A percentile compares a stretch with the other conserved stretches of the same genome.
phyloP scores from a whole-genome alignment of 2,113 vertebrate species.

The Pituophis catenifer region DNA sequence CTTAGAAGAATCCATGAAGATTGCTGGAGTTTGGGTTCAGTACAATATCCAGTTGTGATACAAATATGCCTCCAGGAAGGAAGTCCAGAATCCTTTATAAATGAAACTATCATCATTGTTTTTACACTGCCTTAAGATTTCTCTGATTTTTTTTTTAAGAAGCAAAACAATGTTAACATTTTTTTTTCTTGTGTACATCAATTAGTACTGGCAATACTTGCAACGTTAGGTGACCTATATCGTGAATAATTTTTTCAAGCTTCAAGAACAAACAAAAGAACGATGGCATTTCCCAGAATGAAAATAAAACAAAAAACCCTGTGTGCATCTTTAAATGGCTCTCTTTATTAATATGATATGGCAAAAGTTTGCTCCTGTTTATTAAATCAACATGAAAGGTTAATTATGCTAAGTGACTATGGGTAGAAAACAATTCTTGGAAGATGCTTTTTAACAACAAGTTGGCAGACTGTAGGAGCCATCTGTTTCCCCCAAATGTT shows the following conservation, averaged over 20 bases:
- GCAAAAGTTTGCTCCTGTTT: constrained; percentile 66
- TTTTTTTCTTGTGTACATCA: neutral
- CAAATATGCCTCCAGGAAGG: too few relatives aligned
- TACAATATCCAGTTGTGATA: neutral
- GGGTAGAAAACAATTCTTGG: constrained; percentile 77
- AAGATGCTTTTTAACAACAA: constrained; percentile 78
- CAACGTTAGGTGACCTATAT: constrained; percentile 28
- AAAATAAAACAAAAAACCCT: too few relatives aligned
- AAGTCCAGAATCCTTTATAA: neutral
- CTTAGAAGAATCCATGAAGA: neutral
- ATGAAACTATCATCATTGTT: neutral
- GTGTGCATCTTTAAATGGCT: constrained; percentile 56
- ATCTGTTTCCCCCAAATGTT: constrained; percentile 81
- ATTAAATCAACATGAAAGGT: constrained; percentile 74
- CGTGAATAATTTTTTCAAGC: constrained; percentile 19
- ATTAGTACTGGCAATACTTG: neutral
- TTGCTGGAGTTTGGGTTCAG: neutral
- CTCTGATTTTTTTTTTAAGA: neutral
- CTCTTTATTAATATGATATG: constrained; percentile 63
- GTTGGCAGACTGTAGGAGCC: constrained; percentile 77
- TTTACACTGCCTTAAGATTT: neutral
- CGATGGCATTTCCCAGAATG: neutral
- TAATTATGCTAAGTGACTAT: constrained; percentile 75
- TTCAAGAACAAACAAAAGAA: constrained; percentile 21
- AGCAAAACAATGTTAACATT: neutral